These are phyloP conservation scores for Argentina silus DNA, from an alignment of 2,797 vertebrate species.

Conservation along the genomic window DNA sequence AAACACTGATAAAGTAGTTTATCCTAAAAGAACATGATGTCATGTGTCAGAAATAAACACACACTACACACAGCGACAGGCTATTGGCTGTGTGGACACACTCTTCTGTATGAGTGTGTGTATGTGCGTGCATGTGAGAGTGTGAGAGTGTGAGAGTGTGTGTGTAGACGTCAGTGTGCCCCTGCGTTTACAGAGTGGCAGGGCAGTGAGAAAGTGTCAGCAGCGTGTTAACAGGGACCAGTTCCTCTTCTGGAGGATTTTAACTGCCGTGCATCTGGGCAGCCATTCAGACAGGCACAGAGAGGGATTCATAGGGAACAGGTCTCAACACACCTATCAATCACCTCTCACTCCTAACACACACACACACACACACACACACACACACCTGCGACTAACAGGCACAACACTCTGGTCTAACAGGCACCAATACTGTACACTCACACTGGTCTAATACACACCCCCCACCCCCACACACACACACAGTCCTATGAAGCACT, in stretches of 20 bases:
- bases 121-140: background rate
- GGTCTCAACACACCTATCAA: conserved; percentile 12
- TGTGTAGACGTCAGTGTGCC: background rate
- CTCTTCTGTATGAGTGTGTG: background rate
- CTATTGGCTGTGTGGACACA: background rate
- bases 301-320: conserved; percentile 46
- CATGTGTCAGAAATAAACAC: background rate
- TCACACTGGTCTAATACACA: too few species aligned
- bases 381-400: too few species aligned
- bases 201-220: conserved; percentile 18
- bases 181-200: conserved; percentile 2
- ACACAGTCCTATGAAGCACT: too few species aligned
- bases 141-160: background rate
- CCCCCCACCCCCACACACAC: too few species aligned
- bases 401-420: background rate
- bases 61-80: background rate
- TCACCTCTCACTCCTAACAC: background rate
- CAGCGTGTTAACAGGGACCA: conserved; percentile 28
- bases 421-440: too few species aligned
- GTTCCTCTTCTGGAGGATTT: conserved; percentile 47
- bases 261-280: conserved; percentile 25
- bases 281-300: conserved; percentile 45
- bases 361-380: conserved; percentile 5
- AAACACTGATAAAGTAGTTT: background rate
- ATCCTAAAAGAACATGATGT: background rate